Percentiles rank a stretch among this genome's conserved stretches.
Evolutionary conservation across 2,113 vertebrate genomes (phyloP).

Genomic region (Sus scrofa): T2T-Sscrofa CM000822.6:20760501-20761000

Average conservation of each 20-base stretch:
- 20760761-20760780: conserved; percentile 29
- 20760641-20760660: not conserved
- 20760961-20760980: not conserved
- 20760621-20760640: not conserved
- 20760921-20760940: not conserved
- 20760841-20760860: not conserved
- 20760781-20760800: not conserved
- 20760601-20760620: not conserved
- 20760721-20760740: conserved; percentile 29
- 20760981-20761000: not conserved
- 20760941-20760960: not conserved
- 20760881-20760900: not conserved
- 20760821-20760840: not conserved
- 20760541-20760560: not conserved
- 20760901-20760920: conserved; percentile 33
- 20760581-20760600: not conserved
- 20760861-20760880: not conserved
- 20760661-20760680: not conserved
- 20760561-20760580: not conserved
- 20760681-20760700: not conserved
- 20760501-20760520: not conserved
- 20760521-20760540: not conserved
- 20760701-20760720: conserved; percentile 19
- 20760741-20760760: conserved; percentile 47
- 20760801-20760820: conserved; percentile 39